These are phyloP conservation scores for Rhynchonycteris naso DNA, from an alignment of 2,797 vertebrate genomes.

Conservation along the genomic window DNA sequence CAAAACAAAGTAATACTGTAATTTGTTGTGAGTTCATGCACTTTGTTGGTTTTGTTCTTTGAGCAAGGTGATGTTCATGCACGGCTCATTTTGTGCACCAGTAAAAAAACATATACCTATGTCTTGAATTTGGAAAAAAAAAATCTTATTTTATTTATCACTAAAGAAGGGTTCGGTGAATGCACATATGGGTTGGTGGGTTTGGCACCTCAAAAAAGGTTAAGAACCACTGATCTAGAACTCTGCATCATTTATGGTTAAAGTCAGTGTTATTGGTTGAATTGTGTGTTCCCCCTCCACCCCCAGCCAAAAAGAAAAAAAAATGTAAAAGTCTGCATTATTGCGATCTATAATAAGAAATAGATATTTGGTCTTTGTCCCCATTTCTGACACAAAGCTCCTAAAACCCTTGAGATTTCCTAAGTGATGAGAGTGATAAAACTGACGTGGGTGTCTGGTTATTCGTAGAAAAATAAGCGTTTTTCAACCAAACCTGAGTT, in stretches of 20 bases:
- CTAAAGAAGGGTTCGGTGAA: too few species aligned
- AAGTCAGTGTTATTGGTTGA: neutral
- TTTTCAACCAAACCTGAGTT: neutral
- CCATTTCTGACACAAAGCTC: neutral
- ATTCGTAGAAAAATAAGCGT: neutral
- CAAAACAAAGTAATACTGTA: too few species aligned
- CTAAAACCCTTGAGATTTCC: neutral
- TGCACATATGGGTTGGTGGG: too few species aligned
- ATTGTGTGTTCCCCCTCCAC: neutral
- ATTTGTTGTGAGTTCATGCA: too few species aligned
- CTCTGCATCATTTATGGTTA: neutral
- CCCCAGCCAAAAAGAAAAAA: neutral
- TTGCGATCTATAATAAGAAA: neutral
- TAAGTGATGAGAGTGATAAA: neutral
- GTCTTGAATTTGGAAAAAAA: too few species aligned
- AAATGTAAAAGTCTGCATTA: neutral
- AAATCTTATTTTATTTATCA: too few species aligned
- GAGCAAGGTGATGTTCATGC: too few species aligned
- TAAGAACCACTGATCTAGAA: too few species aligned
- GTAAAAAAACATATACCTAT: too few species aligned
- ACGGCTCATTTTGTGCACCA: too few species aligned
- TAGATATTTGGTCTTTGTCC: neutral
- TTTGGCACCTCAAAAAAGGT: too few species aligned
- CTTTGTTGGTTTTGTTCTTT: too few species aligned
- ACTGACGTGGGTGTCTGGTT: neutral